Evolutionary conservation across 2,113 vertebrate species (phyloP), one percentile per base, ranked within the genome.

Genomic region (Spea bombifrons): DNA sequence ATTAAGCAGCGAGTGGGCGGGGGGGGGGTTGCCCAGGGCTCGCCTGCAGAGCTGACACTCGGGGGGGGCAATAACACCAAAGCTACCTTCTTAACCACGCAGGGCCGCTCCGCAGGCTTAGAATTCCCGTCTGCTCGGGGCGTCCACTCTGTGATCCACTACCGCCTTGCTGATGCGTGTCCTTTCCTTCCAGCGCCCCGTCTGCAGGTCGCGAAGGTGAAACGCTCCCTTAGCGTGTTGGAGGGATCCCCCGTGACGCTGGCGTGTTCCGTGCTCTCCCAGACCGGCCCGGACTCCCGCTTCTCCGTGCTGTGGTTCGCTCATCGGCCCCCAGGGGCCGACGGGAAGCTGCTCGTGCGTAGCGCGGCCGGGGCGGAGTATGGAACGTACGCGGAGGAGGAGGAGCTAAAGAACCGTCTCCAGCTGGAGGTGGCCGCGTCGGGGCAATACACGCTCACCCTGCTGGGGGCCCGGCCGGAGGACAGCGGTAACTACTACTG

Each of bases 401-500:
- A 97, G 75, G 88, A 93, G 9, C 91, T 99, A 71, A 85, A 94
- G 1, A 88, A 94, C n/a, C 87, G 96, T 5, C 92, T 98, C 64
- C 97, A 96, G 88, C 94, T 96, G 0, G 96, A 98, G 88, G 89
- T 94, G 83, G 92, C 94, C 0, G 86, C 94, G 0, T 93, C 93
- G 0, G 94, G 94, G 0, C 93, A 96, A 55, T 97, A 97, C 69
- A 94, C 92, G 82, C 93, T 98, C 76, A 98, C 96, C 0, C 90
- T 98, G 75, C 95, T 96, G 88, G 90, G 92, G n/a, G 94, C 96
- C 0, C 95, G 96, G 84, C 90, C 90, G 83, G 92, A 92, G 0
- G 97, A 98, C 85, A 97, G 95, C 0, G 97, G 96, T 75, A 95
- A 93, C 63, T 98, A 99, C 89, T 98, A 98, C 87, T 98, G 97